Conservation (phyloP, 1,140 invertebrate species). For the Zaprionus davidi region DNA sequence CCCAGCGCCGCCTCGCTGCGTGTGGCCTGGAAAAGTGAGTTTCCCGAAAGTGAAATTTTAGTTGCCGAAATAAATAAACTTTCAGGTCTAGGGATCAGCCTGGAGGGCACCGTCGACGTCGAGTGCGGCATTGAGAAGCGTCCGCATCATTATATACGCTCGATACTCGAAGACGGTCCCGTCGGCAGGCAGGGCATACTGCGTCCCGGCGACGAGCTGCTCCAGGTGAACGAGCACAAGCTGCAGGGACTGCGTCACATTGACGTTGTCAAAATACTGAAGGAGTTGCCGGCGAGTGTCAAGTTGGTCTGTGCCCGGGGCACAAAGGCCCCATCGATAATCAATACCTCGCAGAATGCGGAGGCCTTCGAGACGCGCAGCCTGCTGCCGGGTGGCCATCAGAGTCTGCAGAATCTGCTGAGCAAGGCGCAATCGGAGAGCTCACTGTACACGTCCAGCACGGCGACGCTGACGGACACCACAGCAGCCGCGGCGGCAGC, state of each 20-base stretch:
- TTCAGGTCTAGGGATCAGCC: conserved; percentile 94
- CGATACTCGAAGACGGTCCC: conserved; percentile 94
- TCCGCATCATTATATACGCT: conserved; percentile 94
- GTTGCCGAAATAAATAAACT: conserved; percentile 94
- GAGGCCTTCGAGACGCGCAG: conserved; percentile 91
- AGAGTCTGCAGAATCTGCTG: conserved; percentile 87
- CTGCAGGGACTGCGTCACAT: conserved; percentile 94
- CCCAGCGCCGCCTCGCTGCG: conserved; percentile 74
- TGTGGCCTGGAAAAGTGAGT: conserved; percentile 89
- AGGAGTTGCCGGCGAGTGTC: conserved; percentile 93
- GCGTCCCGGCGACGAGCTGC: conserved; percentile 94
- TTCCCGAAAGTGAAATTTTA: conserved; percentile 90
- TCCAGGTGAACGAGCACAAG: conserved; percentile 94
- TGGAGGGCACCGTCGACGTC: conserved; percentile 96
- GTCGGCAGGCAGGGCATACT: conserved; percentile 92
- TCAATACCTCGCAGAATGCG: conserved; percentile 90
- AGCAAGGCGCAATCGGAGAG: conserved; percentile 96
- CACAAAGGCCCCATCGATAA: conserved; percentile 87
- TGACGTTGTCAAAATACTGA: conserved; percentile 95
- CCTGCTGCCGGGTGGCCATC: conserved; percentile 90
- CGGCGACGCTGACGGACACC: conserved; percentile 87
- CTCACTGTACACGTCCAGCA: conserved; percentile 90
- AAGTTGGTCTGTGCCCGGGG: conserved; percentile 90
- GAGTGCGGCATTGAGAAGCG: conserved; percentile 92
- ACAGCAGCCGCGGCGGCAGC: conserved; percentile 37